phyloP scores from a whole-genome alignment of 2,888 invertebrate species.

The Acronicta leporina region DNA sequence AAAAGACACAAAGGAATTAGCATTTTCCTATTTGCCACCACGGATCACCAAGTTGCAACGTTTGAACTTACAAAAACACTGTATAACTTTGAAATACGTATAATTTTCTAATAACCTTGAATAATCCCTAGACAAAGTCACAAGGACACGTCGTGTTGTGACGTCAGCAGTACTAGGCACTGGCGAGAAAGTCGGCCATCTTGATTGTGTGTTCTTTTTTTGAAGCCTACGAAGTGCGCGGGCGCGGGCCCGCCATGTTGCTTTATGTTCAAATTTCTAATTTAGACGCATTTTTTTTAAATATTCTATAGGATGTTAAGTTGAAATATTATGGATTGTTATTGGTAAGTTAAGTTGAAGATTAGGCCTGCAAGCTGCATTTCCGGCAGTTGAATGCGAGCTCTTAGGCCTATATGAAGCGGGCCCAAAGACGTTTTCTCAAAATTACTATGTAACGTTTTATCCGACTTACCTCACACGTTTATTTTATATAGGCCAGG shows the following conservation, averaged over 20 bases:
- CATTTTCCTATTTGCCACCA: conserved; percentile 14
- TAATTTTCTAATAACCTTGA: conserved; percentile 63
- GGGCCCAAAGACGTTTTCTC: not conserved
- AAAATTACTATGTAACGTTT: not conserved
- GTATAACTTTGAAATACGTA: conserved; percentile 46
- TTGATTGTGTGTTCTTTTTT: conserved; percentile 85
- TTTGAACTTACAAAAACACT: conserved; percentile 47
- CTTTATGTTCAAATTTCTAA: conserved; percentile 66
- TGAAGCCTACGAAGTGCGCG: conserved; percentile 85
- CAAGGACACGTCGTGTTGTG: conserved; percentile 86
- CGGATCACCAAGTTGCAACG: conserved; percentile 22
- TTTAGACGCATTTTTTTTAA: conserved; percentile 14
- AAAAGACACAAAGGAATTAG: conserved; percentile 51
- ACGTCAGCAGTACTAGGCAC: conserved; percentile 87
- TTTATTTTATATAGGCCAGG: too few species aligned
- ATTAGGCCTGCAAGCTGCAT: not conserved
- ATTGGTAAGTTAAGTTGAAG: not conserved
- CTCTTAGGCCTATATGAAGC: conserved; percentile 41
- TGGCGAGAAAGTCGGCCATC: conserved; percentile 87
- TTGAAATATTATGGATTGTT: not conserved
- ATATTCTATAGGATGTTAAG: not conserved
- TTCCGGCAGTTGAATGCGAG: conserved; percentile 4
- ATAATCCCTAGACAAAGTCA: conserved; percentile 73
- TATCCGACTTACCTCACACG: too few species aligned
- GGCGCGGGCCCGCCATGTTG: conserved; percentile 76